phyloP scores from a whole-genome alignment of 2,113 vertebrate species.

The Toxostoma redivivum region DNA sequence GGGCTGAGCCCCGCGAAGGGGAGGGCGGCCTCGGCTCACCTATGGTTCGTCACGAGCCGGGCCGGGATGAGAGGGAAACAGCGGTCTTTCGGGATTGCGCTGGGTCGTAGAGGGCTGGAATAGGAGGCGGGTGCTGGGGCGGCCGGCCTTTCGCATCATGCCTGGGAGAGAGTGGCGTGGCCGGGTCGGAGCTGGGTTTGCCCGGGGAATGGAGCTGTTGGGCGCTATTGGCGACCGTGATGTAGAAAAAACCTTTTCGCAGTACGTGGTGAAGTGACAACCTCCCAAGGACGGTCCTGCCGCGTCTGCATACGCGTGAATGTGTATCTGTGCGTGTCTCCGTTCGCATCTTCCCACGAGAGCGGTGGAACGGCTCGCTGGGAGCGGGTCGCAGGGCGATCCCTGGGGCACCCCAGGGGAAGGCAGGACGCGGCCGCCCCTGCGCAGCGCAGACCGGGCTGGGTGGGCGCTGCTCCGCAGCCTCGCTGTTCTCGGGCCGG shows the following conservation, averaged over 20 bases:
- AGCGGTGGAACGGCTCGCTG: neutral
- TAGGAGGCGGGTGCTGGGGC: neutral
- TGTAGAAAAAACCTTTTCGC: neutral
- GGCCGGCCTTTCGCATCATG: neutral
- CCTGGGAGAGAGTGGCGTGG: neutral
- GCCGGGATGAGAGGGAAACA: neutral
- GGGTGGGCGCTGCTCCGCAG: neutral
- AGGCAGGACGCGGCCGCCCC: neutral
- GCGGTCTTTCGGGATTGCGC: neutral
- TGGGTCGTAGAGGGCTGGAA: neutral
- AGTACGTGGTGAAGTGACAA: neutral
- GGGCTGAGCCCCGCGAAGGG: neutral
- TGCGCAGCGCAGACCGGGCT: neutral
- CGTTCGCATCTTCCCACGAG: neutral
- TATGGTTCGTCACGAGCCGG: neutral
- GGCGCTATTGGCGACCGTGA: neutral
- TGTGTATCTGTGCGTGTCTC: fast-evolving
- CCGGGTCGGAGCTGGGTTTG: neutral
- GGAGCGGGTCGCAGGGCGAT: neutral
- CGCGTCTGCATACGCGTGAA: neutral
- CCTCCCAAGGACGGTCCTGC: conserved; percentile 25
- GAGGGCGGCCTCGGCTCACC: neutral
- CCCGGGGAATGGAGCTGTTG: neutral
- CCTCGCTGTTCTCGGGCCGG: neutral
- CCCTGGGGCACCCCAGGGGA: neutral